phyloP scores from a whole-genome alignment of 2,113 vertebrate genomes.

The Carlito syrichta region DNA sequence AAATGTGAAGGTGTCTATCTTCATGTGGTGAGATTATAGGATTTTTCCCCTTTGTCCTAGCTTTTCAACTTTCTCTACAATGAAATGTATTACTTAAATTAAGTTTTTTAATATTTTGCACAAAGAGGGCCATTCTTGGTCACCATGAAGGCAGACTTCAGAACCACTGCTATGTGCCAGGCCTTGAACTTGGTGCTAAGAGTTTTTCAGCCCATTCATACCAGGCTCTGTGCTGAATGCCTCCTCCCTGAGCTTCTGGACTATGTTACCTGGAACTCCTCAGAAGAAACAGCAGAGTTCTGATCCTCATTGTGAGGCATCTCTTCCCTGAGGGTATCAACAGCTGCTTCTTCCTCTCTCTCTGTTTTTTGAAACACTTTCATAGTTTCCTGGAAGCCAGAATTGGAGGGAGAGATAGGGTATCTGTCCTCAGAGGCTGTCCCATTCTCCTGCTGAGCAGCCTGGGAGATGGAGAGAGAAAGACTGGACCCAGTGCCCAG shows the following conservation, averaged over 20 bases:
- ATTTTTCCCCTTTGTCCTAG: not conserved
- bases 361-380: not conserved
- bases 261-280: not conserved
- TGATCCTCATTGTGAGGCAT: fast-evolving
- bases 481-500: not conserved
- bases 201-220: not conserved
- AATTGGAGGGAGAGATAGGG: fast-evolving
- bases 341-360: not conserved
- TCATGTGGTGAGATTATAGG: not conserved
- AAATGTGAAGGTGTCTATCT: not conserved
- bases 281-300: no score
- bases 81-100: not conserved
- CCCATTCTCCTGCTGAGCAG: not conserved
- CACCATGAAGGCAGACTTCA: not conserved
- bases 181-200: not conserved
- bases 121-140: not conserved
- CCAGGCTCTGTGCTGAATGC: not conserved
- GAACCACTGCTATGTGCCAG: not conserved
- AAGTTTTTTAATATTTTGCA: not conserved
- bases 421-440: not conserved
- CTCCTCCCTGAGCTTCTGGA: not conserved
- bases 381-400: not conserved
- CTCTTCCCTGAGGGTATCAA: not conserved
- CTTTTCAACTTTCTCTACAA: not conserved
- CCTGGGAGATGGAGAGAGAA: not conserved